A percentile compares a stretch with the other conserved stretches of the same genome.
These are phyloP conservation scores for Plebejus argus DNA, from an alignment of 2,888 invertebrate genomes.

Conservation along the genomic window DNA sequence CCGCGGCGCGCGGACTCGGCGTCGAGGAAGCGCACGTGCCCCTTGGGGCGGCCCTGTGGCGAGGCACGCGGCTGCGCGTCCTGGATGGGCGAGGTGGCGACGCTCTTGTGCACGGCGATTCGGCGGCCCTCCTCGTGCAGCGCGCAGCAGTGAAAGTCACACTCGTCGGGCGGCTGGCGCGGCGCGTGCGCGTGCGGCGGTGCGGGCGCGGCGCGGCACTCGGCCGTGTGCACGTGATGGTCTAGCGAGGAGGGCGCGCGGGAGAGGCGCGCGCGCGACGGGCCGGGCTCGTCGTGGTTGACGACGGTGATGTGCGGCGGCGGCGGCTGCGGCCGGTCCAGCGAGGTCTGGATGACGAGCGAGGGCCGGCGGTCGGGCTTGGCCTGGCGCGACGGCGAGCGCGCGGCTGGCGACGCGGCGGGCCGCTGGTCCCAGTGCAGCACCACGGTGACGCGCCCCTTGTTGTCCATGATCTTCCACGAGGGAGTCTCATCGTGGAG, in stretches of 20 bases:
- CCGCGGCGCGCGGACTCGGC: conserved; percentile 83
- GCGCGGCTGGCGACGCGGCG: conserved; percentile 83
- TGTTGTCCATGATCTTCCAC: conserved; percentile 99
- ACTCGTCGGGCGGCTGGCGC: conserved; percentile 88
- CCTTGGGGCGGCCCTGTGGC: conserved; percentile 85
- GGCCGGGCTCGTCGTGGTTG: conserved; percentile 94
- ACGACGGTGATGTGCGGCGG: conserved; percentile 95
- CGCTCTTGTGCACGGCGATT: conserved; percentile 95
- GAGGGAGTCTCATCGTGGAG: conserved; percentile 97
- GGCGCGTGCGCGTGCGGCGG: conserved; percentile 86
- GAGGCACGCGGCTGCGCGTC: conserved; percentile 85
- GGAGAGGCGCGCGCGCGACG: conserved; percentile 88
- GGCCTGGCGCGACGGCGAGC: conserved; percentile 74
- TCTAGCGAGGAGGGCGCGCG: conserved; percentile 84
- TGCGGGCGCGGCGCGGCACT: conserved; percentile 88
- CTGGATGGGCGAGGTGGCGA: conserved; percentile 95
- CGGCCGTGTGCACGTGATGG: conserved; percentile 84
- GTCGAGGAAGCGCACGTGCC: conserved; percentile 93
- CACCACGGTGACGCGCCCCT: conserved; percentile 97
- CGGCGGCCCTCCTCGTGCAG: conserved; percentile 95
- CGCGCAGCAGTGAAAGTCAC: conserved; percentile 97
- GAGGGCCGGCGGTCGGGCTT: conserved; percentile 84
- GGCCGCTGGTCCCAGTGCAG: conserved; percentile 97
- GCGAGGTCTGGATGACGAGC: conserved; percentile 87
- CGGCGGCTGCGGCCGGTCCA: conserved; percentile 85